A percentile compares a stretch with the other conserved stretches of the same genome.
Evolutionary conservation across 2,888 invertebrate genomes (phyloP).

Genomic region (Ophion ellenae): DNA sequence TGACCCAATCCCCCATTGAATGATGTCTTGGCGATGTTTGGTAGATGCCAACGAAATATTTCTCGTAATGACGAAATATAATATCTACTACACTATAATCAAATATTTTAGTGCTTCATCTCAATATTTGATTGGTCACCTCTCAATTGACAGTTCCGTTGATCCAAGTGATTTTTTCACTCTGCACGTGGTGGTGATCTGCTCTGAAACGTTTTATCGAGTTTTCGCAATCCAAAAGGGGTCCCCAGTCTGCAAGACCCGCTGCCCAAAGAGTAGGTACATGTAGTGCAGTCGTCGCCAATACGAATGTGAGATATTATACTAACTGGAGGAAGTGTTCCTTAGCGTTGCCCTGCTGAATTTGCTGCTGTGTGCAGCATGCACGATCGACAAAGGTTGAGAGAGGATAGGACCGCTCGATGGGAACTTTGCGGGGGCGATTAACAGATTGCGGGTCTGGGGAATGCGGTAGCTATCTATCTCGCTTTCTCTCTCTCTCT

Average conservation of each 20-base stretch:
- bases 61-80: too few relatives aligned
- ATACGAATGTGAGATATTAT: slow-evolving; percentile 51
- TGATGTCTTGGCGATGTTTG: too few relatives aligned
- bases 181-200: too few relatives aligned
- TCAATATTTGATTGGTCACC: too few relatives aligned
- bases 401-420: slow-evolving; percentile 47
- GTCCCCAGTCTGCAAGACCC: background rate
- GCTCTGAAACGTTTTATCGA: too few relatives aligned
- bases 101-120: too few relatives aligned
- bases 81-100: too few relatives aligned
- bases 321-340: slow-evolving; percentile 36
- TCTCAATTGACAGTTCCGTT: too few relatives aligned
- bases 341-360: slow-evolving; percentile 26
- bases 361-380: slow-evolving; percentile 27
- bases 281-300: slow-evolving; percentile 39
- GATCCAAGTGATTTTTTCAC: too few relatives aligned
- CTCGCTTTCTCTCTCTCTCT: background rate
- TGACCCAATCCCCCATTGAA: too few relatives aligned
- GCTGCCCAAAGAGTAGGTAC: background rate
- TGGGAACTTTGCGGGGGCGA: slow-evolving; percentile 62
- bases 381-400: slow-evolving; percentile 4
- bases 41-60: too few relatives aligned
- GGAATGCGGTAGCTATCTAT: slow-evolving; percentile 46
- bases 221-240: background rate
- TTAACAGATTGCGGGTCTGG: slow-evolving; percentile 59